Base-by-base conservation (phyloP, 2,113 vertebrate genomes). In the Poeciliopsis prolifica region DNA sequence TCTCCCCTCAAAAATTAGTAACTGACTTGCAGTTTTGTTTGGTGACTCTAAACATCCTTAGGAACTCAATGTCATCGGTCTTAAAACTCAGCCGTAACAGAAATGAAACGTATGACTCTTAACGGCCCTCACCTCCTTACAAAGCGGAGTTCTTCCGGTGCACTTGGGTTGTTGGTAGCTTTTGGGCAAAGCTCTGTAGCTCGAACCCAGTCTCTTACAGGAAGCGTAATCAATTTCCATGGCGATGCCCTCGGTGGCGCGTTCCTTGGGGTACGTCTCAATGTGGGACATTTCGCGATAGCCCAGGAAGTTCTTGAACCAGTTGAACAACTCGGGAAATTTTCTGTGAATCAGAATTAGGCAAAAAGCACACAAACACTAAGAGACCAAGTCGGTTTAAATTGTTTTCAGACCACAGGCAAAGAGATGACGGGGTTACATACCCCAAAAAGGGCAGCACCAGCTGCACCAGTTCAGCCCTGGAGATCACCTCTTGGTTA, bases 221-320 rank as follows among this genome's bases (percentile, higher is more conserved):
- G 98, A 99, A 61, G 98, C 97, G 51, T 99, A 99, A 89, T 99
- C 98, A 62, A 99, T 99, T 91, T 99, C 98, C 98, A 99, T 99
- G 85, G 98, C 98, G 84, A 99, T 99, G 70, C 98, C 98, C 88
- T 99, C 98, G 0, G 97, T 98, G 51, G 97, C 97, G 73, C 98
- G 93, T 58, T 99, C 98, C 92, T 99, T 99, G 0, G 97, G 98
- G 86, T 97, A 99, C 0, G 95, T 94, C 92, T 99, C 98, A 79
- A 98, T 93, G 86, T 98, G 98, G 72, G 96, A 96, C 81, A 88
- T 91, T 78, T 99, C 98, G 69, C 98, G 97, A 89, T 99, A 99
- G 1, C 98, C 98, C 94, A 99, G 91, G 70, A 99, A 99, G 93
- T 98, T 99, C 92, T 99, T 99, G 88, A 99, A 99, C 98, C 98